Percentiles rank a stretch among this genome's conserved stretches.
phyloP scores from a whole-genome alignment of 2,113 vertebrate species.

The Dolichallabes microphthalmus region DNA sequence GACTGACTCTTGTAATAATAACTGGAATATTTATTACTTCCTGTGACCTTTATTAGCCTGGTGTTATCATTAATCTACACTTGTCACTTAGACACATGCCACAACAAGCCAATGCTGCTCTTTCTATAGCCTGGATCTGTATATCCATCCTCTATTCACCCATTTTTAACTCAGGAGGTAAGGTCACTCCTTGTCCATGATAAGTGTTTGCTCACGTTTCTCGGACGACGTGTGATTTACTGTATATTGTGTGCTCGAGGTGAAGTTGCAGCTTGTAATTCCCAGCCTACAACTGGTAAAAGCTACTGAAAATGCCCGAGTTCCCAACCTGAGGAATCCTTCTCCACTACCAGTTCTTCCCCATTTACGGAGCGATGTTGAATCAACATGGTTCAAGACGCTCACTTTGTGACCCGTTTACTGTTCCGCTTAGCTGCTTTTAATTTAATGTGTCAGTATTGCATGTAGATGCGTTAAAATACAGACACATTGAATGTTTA shows the following conservation, averaged over 20 bases:
- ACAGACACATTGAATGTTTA: background rate
- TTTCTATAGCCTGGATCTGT: conserved; percentile 10
- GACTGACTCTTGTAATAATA: background rate
- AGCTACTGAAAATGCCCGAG: background rate
- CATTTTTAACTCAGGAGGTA: background rate
- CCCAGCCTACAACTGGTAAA: background rate
- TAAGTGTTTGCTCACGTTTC: background rate
- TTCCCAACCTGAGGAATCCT: background rate
- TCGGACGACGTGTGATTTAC: background rate
- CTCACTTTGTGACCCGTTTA: background rate
- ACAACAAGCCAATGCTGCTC: background rate
- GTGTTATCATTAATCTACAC: background rate
- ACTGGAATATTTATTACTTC: background rate
- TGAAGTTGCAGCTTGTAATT: background rate
- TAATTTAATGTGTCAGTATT: background rate
- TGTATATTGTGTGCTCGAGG: background rate
- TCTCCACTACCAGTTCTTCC: background rate
- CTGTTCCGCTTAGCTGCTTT: background rate
- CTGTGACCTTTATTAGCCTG: background rate
- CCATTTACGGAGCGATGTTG: background rate
- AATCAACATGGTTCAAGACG: background rate
- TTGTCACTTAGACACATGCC: conserved; percentile 15
- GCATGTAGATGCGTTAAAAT: background rate
- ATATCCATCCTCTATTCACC: conserved; percentile 15
- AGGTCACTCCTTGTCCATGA: background rate